Evolutionary conservation across 2,888 invertebrate genomes (phyloP).

Genomic region (Cosmia pyralina): DNA sequence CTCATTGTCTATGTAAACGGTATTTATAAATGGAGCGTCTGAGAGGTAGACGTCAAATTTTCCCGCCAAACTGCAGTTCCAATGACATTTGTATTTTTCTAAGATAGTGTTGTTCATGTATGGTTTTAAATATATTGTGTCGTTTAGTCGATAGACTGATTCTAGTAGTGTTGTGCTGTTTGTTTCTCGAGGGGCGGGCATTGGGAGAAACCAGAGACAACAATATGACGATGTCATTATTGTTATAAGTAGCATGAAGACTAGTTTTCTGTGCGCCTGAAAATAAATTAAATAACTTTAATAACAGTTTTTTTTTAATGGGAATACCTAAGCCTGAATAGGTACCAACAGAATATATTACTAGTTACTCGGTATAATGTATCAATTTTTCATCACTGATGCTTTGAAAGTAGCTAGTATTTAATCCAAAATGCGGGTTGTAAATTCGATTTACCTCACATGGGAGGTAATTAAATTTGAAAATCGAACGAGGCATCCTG

Average conservation of each 20-base stretch:
- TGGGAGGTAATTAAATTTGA: too few relatives aligned
- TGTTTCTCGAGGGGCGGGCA: conserved; percentile 68
- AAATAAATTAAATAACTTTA: conserved; percentile 61
- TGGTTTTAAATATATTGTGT: conserved; percentile 77
- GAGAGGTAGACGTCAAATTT: conserved; percentile 79
- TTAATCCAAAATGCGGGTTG: too few relatives aligned
- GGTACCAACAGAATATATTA: neutral
- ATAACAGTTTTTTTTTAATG: neutral
- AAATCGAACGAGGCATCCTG: too few relatives aligned
- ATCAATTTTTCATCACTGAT: too few relatives aligned
- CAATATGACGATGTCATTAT: conserved; percentile 92
- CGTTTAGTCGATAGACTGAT: conserved; percentile 81
- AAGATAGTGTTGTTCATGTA: conserved; percentile 67
- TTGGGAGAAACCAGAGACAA: conserved; percentile 92
- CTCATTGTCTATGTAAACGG: conserved; percentile 75
- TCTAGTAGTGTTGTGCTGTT: conserved; percentile 68
- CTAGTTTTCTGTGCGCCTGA: conserved; percentile 91
- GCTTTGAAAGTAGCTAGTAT: too few relatives aligned
- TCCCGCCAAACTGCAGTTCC: conserved; percentile 77
- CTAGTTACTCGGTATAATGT: neutral
- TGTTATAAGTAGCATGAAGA: conserved; percentile 92
- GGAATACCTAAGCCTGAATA: neutral
- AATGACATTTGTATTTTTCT: conserved; percentile 82
- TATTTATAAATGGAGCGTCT: conserved; percentile 78
- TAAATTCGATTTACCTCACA: too few relatives aligned